Evolutionary conservation across 2,113 vertebrate genomes (phyloP).

Genomic region (Nestor notabilis): DNA sequence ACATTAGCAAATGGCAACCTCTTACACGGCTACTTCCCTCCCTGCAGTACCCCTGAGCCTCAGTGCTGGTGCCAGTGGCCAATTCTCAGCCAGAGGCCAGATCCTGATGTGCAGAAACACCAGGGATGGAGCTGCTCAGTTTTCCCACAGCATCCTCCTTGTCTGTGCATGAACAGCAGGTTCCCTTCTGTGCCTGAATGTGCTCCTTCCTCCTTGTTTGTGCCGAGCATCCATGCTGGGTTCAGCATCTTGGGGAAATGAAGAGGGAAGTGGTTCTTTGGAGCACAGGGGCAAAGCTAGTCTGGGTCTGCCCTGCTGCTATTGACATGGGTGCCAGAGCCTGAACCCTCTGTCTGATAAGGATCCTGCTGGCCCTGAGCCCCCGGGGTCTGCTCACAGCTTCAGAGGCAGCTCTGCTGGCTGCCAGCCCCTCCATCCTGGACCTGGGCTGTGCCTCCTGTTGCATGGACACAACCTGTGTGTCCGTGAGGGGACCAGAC

Average conservation of each 20-base stretch:
- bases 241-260: neutral
- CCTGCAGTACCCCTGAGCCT: neutral
- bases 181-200: neutral
- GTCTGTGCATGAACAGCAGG: neutral
- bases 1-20: neutral
- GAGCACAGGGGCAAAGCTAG: neutral
- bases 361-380: neutral
- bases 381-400: neutral
- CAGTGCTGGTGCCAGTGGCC: neutral
- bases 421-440: neutral
- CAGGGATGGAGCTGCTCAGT: neutral
- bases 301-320: neutral
- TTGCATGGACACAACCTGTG: neutral
- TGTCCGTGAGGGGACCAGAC: neutral
- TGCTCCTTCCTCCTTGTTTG: neutral
- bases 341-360: neutral
- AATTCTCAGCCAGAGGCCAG: rapidly evolving
- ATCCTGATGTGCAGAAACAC: neutral
- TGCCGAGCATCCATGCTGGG: neutral
- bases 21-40: neutral
- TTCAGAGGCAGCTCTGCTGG: neutral
- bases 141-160: rapidly evolving
- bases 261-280: too few relatives aligned
- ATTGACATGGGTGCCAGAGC: neutral
- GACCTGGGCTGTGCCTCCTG: neutral